phyloP scores from a whole-genome alignment of 2,888 invertebrate genomes.

The Tricholauxania praeusta region DNA sequence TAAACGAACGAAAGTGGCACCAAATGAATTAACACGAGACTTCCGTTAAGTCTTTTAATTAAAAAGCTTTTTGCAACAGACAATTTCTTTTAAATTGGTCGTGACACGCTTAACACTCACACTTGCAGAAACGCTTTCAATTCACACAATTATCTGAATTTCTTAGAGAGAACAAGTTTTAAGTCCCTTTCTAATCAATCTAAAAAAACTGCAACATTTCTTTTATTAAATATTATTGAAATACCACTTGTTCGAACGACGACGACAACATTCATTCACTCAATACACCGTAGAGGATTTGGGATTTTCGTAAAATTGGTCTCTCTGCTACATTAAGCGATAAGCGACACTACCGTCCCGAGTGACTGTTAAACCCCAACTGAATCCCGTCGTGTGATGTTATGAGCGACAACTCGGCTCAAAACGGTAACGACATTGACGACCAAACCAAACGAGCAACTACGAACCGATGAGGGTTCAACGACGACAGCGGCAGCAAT shows the following conservation, averaged over 20 bases:
- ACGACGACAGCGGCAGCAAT: constrained; percentile 40
- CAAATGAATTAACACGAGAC: no score
- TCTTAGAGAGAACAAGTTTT: no score
- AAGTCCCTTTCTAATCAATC: no score
- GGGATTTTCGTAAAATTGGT: constrained; percentile 63
- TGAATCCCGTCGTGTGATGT: constrained; percentile 67
- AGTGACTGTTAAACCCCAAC: constrained; percentile 70
- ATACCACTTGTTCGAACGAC: neutral
- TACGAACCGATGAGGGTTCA: constrained; percentile 48
- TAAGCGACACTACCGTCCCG: constrained; percentile 68
- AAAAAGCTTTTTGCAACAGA: no score
- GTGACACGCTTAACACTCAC: no score
- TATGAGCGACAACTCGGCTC: constrained; percentile 49
- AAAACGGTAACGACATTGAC: constrained; percentile 47
- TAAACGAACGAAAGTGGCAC: constrained; percentile 49
- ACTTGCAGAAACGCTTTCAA: no score
- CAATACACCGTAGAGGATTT: constrained; percentile 64
- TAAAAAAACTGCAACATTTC: neutral
- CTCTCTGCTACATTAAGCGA: constrained; percentile 57
- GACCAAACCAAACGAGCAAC: constrained; percentile 44
- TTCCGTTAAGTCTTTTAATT: no score
- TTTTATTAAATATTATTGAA: neutral
- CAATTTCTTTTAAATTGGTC: no score
- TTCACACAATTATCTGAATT: no score
- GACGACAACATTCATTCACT: neutral